Percentiles rank a stretch among this genome's conserved stretches.
phyloP scores from a whole-genome alignment of 2,113 vertebrate species.

The Siniperca chuatsi region DNA sequence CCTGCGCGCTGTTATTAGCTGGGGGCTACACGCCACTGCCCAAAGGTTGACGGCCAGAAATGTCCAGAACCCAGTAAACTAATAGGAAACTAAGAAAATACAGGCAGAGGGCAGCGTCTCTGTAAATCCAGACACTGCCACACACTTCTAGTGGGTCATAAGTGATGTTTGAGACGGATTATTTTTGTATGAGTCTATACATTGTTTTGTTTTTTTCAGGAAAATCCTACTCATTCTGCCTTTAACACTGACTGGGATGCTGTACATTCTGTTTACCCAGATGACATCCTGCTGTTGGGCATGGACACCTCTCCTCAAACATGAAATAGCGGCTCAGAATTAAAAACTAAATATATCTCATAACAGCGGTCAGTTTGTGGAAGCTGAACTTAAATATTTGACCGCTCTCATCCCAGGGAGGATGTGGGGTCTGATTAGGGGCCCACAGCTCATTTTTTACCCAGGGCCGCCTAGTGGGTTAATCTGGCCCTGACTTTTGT shows the following conservation, averaged over 20 bases:
- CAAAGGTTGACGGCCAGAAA: no score
- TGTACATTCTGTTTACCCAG: slow-evolving; percentile 11
- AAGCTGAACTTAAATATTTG: slow-evolving; percentile 19
- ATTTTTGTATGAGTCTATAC: no score
- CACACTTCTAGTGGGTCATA: no score
- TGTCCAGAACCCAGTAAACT: no score
- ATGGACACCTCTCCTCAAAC: slow-evolving; percentile 6
- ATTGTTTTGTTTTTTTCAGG: no score
- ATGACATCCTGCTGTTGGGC: slow-evolving; percentile 5
- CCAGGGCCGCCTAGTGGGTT: background rate
- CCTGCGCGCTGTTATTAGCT: no score
- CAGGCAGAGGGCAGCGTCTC: no score
- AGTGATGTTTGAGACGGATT: no score
- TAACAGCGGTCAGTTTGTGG: background rate
- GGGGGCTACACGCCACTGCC: no score
- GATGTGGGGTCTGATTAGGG: background rate
- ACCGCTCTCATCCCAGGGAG: background rate
- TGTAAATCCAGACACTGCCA: no score
- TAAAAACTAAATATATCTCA: background rate
- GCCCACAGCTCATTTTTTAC: background rate
- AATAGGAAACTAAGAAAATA: no score
- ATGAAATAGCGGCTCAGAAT: slow-evolving; percentile 11
- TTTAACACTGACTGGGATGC: background rate
- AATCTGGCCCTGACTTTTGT: background rate
- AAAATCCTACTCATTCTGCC: no score